phyloP scores from a whole-genome alignment of 1,140 invertebrate species.

The Drosophila tropicalis region DNA sequence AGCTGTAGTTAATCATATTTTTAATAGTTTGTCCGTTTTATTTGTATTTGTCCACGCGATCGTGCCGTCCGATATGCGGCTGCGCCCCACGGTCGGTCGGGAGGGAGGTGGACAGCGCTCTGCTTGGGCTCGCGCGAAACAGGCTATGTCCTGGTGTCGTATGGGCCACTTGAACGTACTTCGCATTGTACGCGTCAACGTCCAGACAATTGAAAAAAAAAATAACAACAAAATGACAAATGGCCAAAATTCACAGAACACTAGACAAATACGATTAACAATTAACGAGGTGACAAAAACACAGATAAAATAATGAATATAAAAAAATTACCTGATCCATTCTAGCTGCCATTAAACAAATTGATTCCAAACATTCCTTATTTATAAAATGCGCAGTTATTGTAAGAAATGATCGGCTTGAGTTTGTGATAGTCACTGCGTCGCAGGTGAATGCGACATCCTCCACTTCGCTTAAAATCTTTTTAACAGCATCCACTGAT shows the following conservation, averaged over 20 bases:
- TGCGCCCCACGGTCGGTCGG: too few species aligned
- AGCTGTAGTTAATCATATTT: too few species aligned
- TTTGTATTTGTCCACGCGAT: too few species aligned
- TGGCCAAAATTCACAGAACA: slow-evolving; percentile 20
- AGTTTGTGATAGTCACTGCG: slow-evolving; percentile 31
- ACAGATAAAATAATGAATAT: slow-evolving; percentile 18
- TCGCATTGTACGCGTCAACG: too few species aligned
- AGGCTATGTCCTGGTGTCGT: too few species aligned
- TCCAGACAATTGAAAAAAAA: too few species aligned
- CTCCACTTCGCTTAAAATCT: slow-evolving; percentile 19
- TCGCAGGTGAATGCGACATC: slow-evolving; percentile 30
- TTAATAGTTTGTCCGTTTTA: too few species aligned
- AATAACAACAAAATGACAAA: slow-evolving; percentile 26
- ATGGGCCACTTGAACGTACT: too few species aligned
- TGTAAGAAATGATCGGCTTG: slow-evolving; percentile 26
- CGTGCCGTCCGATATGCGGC: too few species aligned
- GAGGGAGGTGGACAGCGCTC: too few species aligned
- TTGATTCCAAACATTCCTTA: slow-evolving; percentile 20
- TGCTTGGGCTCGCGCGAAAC: too few species aligned
- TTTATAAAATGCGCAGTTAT: slow-evolving; percentile 30
- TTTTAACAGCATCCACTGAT: neutral
- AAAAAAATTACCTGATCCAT: slow-evolving; percentile 17
- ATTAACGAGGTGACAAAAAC: slow-evolving; percentile 22
- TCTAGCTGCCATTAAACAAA: slow-evolving; percentile 24
- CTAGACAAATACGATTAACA: slow-evolving; percentile 23